Conservation (phyloP, 30 jellyfish, hydroid and myxozoan genomes). For the Aurelia coerulea region DNA sequence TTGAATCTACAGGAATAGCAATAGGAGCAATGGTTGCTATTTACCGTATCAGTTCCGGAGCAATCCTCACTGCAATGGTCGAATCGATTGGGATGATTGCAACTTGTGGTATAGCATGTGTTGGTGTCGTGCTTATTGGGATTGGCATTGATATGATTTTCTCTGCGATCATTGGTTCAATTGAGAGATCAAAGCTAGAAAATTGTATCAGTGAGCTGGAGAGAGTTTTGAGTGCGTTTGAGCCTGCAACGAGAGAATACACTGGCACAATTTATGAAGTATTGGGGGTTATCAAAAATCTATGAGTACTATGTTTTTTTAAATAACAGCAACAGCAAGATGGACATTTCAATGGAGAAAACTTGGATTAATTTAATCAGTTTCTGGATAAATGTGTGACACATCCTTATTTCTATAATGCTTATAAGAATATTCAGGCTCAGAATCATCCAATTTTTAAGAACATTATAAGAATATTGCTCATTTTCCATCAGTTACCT, state of each 20-base stretch:
- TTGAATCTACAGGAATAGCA: not conserved
- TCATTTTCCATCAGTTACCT: no score
- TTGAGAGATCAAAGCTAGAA: slow-evolving; percentile 16
- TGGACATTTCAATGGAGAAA: no score
- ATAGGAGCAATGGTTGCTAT: slow-evolving; percentile 1
- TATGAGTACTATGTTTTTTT: not conserved
- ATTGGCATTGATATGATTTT: slow-evolving; percentile 2
- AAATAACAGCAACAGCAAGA: no score
- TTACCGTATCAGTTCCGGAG: slow-evolving; percentile 13
- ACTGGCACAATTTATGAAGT: slow-evolving; percentile 27
- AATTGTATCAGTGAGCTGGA: slow-evolving; percentile 2
- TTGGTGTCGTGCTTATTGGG: not conserved
- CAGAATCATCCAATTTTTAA: no score
- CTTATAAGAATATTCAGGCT: no score
- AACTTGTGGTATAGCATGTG: slow-evolving; percentile 7
- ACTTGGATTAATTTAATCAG: no score
- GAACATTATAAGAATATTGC: no score
- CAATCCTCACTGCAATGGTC: not conserved
- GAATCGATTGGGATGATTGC: not conserved
- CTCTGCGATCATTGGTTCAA: slow-evolving; percentile 21
- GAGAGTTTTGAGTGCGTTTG: not conserved
- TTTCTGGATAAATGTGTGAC: no score
- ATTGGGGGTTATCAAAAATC: slow-evolving; percentile 2
- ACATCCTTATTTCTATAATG: no score
- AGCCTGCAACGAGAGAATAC: slow-evolving; percentile 28